Evolutionary conservation across 2,797 vertebrate species (phyloP).

Genomic region (Enteromius anoplus): DNA sequence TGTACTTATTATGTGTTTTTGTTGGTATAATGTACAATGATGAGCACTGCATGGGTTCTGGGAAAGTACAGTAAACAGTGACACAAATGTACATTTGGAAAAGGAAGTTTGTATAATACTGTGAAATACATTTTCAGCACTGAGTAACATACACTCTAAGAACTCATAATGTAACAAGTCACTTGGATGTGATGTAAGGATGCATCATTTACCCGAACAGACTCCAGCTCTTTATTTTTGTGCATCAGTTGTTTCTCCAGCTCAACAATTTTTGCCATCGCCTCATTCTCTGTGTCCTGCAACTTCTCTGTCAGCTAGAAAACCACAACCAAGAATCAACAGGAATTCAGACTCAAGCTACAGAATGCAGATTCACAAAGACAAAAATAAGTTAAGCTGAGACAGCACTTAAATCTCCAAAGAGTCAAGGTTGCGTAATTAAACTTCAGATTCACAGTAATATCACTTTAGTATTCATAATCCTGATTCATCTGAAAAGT

Average conservation of each 20-base stretch:
- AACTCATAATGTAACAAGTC: not conserved
- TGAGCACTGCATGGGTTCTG: no score
- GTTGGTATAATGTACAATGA: no score
- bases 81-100: no score
- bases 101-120: not conserved
- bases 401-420: not conserved
- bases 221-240: constrained; percentile 91
- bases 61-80: no score
- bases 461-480: not conserved
- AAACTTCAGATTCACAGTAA: not conserved
- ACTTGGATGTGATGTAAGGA: not conserved
- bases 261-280: constrained; percentile 95
- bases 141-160: not conserved
- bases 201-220: constrained; percentile 81
- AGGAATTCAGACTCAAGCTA: constrained; percentile 10
- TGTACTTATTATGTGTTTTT: no score
- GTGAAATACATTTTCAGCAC: not conserved
- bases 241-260: constrained; percentile 95
- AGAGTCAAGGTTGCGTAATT: not conserved
- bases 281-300: constrained; percentile 95
- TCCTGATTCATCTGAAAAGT: not conserved
- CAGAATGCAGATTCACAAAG: not conserved
- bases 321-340: constrained; percentile 24
- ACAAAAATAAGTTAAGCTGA: not conserved
- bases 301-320: constrained; percentile 91